These are phyloP conservation scores for Amphiprion percula DNA, from an alignment of 2,113 vertebrate genomes.

Conservation along the genomic window DNA sequence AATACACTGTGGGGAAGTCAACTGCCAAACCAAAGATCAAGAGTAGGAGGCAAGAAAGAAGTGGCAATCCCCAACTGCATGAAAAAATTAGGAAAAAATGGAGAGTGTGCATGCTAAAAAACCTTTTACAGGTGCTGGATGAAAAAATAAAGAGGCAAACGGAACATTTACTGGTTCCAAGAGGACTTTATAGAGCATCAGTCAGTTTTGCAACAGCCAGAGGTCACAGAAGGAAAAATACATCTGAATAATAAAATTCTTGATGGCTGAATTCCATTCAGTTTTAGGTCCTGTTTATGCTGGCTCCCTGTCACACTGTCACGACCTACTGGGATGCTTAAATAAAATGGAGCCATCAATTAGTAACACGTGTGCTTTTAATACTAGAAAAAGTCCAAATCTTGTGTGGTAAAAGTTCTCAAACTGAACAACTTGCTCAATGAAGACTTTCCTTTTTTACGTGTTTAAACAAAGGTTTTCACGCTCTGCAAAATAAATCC, in stretches of 20 bases:
- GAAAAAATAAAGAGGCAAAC: too few relatives aligned
- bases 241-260: neutral
- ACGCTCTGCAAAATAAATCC: neutral
- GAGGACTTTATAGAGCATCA: too few relatives aligned
- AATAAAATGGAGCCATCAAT: neutral
- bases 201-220: neutral
- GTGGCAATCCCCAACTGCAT: neutral
- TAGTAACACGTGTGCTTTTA: neutral
- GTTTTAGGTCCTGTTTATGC: neutral
- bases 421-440: neutral
- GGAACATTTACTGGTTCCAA: too few relatives aligned
- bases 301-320: neutral
- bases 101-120: too few relatives aligned
- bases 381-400: neutral
- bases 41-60: slow-evolving; percentile 15
- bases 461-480: too few relatives aligned
- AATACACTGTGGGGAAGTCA: neutral
- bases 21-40: slow-evolving; percentile 22
- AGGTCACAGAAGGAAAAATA: neutral
- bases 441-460: neutral
- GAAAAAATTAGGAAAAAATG: too few relatives aligned
- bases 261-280: neutral
- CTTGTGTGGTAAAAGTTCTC: neutral
- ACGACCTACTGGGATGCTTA: neutral
- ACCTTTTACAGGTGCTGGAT: too few relatives aligned